A percentile compares a stretch with the other conserved stretches of the same genome.
phyloP scores from a whole-genome alignment of 2,113 vertebrate species.

The Excalfactoria chinensis region DNA sequence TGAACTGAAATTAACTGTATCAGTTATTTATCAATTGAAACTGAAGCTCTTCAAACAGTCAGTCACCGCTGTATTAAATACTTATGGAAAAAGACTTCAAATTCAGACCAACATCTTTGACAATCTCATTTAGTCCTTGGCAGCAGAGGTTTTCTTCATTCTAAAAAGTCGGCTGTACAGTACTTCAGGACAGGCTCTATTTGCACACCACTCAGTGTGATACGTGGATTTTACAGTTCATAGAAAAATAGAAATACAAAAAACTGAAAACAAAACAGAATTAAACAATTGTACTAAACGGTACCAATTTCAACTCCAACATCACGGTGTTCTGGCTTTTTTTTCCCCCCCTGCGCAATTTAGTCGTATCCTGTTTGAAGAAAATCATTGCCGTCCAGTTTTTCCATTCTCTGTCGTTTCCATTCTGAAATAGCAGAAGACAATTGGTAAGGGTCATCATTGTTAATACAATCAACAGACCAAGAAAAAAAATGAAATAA shows the following conservation, averaged over 20 bases:
- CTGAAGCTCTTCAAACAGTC: neutral
- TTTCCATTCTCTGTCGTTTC: constrained; percentile 95
- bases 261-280: constrained; percentile 75
- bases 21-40: neutral
- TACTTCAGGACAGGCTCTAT: constrained; percentile 52
- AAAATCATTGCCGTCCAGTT: constrained; percentile 86
- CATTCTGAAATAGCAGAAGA: constrained; percentile 81
- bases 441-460: neutral
- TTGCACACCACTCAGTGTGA: constrained; percentile 52
- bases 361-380: constrained; percentile 15
- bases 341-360: neutral
- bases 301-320: constrained; percentile 71
- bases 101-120: constrained; percentile 37
- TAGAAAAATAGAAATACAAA: constrained; percentile 79
- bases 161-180: constrained; percentile 51
- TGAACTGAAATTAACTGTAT: neutral
- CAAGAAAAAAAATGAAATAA: neutral
- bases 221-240: constrained; percentile 51
- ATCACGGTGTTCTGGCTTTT: neutral
- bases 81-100: constrained; percentile 58
- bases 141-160: constrained; percentile 42
- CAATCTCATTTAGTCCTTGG: neutral
- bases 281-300: constrained; percentile 74
- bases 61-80: constrained; percentile 35
- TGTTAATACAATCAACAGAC: neutral